Evolutionary conservation across 1,140 invertebrate genomes (phyloP), one percentile per base, ranked within the genome.

Genomic region (Brevipalpus yothersi): DNA sequence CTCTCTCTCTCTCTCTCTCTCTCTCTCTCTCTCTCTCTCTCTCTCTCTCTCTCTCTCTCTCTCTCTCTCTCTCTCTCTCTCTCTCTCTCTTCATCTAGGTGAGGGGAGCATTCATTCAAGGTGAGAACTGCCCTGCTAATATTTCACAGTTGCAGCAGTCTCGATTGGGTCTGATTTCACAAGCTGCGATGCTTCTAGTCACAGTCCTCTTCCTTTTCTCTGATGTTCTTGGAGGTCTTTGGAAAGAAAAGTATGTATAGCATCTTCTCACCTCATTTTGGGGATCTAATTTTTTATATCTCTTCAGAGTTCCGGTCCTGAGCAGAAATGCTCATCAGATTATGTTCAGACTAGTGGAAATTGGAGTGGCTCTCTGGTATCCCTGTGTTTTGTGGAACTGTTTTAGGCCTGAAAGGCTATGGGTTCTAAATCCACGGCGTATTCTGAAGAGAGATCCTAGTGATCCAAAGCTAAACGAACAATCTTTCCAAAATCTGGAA

Each of bases 301-400:
- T 41, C n/a, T 41, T 11, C 65, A 88, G 84, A 68, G 83, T 92
- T 56, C 85, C 86, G 41, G 76, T 92, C 10, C 77, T 84, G 60
- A 87, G 83, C 19, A 80, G 86, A 64, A 93, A 92, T 73, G 86
- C 82, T 77, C 84, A 91, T 72, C 85, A 90, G 71, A 76, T 93
- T 62, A 78, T 89, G 60, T 92, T 92, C 71, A 81, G 86, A 21
- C 76, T 89, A 49, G 83, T 86, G 56, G 89, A 93, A 77, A 83
- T 92, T 64, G 88, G 86, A n/a, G 86, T 91, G 55, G 84, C 83
- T 61, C 69, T 93, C 63, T 93, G 89, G 88, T 92, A 92, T 72
- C 88, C 88, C 2, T 92, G 88, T 73, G 84, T 85, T 15, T 75
- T 93, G 39, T 93, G 89, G 89, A 93, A 93, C 72, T 91, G 84